Evolutionary conservation across 1,140 invertebrate species (phyloP), one percentile per base, ranked within the genome.

Genomic region (Harlomillsia oculata): DNA sequence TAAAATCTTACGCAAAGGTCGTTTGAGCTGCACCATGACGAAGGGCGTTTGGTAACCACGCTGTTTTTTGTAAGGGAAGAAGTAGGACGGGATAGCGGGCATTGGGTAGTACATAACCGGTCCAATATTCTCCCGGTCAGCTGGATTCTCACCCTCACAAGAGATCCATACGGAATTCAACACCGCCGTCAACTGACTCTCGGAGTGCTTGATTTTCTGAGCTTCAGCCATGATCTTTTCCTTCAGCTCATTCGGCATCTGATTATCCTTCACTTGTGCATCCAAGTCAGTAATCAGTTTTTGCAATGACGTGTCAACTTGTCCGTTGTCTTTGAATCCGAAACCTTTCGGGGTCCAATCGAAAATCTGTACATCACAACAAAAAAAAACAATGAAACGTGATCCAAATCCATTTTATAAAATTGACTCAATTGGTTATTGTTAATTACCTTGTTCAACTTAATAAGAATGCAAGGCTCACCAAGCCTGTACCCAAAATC

Each of bases 381-480:
- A 52, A 52, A 39, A 32, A 39, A 21, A 18, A 9, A 26, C 8
- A 23, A 20, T 18, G 13, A 50, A 14, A 5, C 30, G 9, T 34
- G 11, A 50, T 43, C 20, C 20, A 9, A n/a, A n/a, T n/a, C n/a
- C n/a, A n/a, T n/a, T n/a, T n/a, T n/a, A n/a, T n/a, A n/a, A n/a
- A n/a, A n/a, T n/a, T n/a, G n/a, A n/a, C n/a, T n/a, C n/a, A n/a
- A n/a, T n/a, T 40, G n/a, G 37, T n/a, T 6, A 6, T 20, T 6
- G 20, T 62, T 53, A 23, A 8, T 21, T 71, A 85, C 83, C 76
- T 84, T 87, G 66, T 90, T 90, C 36, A 90, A 74, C 69, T 90
- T 90, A 53, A 90, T 77, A 71, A 89, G 82, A 67, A 90, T 80
- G 67, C 87, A 90, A 13, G 87, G 87, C n/a, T 82, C 79, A 14